Conservation (phyloP, 2,888 invertebrate genomes). For the Liodrosophila aerea region DNA sequence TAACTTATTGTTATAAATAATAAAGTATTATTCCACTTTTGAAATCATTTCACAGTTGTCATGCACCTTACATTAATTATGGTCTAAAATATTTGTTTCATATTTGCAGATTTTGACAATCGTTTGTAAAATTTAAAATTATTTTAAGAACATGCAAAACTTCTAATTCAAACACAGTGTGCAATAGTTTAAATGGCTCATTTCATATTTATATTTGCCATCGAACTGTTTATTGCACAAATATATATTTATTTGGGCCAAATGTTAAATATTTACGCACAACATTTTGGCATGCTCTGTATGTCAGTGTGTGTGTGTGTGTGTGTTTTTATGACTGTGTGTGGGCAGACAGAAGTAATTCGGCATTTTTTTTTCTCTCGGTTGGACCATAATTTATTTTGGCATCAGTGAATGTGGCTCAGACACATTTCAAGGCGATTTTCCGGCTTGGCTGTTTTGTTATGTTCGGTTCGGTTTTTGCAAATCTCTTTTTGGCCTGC, state of each 20-base stretch:
- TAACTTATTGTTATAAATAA: too few relatives aligned
- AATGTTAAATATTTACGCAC: constrained; percentile 33
- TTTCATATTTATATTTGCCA: constrained; percentile 1
- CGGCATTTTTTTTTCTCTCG: too few relatives aligned
- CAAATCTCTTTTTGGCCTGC: constrained; percentile 36
- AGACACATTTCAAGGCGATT: constrained; percentile 73
- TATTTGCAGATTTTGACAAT: too few relatives aligned
- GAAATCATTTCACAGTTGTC: too few relatives aligned
- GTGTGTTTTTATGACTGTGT: constrained; percentile 19
- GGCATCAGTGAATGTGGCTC: constrained; percentile 50
- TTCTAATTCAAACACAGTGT: not conserved
- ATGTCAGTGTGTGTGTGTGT: constrained; percentile 13
- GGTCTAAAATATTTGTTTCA: too few relatives aligned
- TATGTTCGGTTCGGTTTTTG: constrained; percentile 32
- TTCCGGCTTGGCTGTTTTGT: constrained; percentile 57
- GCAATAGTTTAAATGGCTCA: not conserved
- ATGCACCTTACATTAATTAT: too few relatives aligned
- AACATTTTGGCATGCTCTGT: constrained; percentile 26
- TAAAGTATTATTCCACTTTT: too few relatives aligned
- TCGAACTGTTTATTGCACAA: constrained; percentile 19
- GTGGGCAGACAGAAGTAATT: constrained; percentile 49
- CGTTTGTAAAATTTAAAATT: too few relatives aligned
- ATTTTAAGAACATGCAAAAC: not conserved
- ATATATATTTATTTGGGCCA: constrained; percentile 1
- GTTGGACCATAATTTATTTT: constrained; percentile 59